Conservation (phyloP, 92 coral and sea anemone species). For the Umimayanthus kanabou region DNA sequence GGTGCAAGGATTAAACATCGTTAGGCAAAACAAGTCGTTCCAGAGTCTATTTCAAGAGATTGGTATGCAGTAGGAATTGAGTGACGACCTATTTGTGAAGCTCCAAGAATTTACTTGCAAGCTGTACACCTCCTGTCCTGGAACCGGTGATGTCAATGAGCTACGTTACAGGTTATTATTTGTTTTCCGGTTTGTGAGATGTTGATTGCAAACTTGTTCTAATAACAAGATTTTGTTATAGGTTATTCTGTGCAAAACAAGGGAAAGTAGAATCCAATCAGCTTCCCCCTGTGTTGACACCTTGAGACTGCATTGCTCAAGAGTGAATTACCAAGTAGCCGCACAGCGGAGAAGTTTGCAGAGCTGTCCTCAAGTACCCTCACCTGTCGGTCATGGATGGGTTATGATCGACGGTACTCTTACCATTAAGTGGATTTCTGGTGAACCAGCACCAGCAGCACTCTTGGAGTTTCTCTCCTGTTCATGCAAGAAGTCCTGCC, state of each 20-base stretch:
- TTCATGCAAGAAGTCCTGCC: slow-evolving; percentile 49
- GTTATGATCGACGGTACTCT: slow-evolving; percentile 37
- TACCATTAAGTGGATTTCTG: slow-evolving; percentile 26
- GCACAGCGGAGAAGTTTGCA: slow-evolving; percentile 56
- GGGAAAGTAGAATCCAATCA: slow-evolving; percentile 60
- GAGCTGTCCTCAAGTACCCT: slow-evolving; percentile 55
- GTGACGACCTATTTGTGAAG: slow-evolving; percentile 41
- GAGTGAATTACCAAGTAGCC: slow-evolving; percentile 64
- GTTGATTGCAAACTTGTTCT: slow-evolving; percentile 7
- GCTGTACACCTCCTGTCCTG: slow-evolving; percentile 48
- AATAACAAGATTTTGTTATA: slow-evolving; percentile 12
- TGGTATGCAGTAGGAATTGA: slow-evolving; percentile 49
- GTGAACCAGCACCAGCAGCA: slow-evolving; percentile 10
- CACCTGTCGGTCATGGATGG: slow-evolving; percentile 61
- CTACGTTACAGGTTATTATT: slow-evolving; percentile 46
- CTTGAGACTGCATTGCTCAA: slow-evolving; percentile 39
- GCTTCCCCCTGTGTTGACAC: slow-evolving; percentile 62
- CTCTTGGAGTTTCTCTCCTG: slow-evolving; percentile 46
- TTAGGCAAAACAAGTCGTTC: slow-evolving; percentile 39
- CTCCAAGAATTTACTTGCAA: slow-evolving; percentile 56
- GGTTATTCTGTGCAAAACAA: slow-evolving; percentile 57
- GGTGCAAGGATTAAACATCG: slow-evolving; percentile 48
- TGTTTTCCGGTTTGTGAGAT: slow-evolving; percentile 1
- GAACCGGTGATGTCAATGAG: slow-evolving; percentile 54
- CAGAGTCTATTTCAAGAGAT: slow-evolving; percentile 51